Percentiles rank a stretch among this genome's conserved stretches.
Evolutionary conservation across 1,140 invertebrate genomes (phyloP).

Genomic region (Ceratina australensis): DNA sequence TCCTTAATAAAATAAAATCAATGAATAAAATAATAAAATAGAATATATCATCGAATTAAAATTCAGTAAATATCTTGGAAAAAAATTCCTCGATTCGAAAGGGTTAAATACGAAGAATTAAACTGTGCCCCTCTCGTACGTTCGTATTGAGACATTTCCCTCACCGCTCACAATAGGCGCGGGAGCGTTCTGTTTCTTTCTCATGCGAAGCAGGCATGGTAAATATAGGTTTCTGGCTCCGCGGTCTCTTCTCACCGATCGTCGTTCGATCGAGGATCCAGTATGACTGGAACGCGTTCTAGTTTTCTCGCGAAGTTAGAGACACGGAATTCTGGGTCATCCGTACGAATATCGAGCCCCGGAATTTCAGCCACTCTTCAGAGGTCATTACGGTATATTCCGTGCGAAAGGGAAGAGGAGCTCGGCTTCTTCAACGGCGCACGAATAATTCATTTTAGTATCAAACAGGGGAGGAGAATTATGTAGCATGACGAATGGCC

Average conservation of each 20-base stretch:
- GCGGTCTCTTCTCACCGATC: slow-evolving; percentile 47
- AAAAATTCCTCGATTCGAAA: no score
- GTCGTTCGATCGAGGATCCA: slow-evolving; percentile 34
- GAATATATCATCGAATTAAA: no score
- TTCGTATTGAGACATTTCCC: no score
- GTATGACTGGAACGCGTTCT: slow-evolving; percentile 49
- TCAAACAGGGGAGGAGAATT: slow-evolving; percentile 24
- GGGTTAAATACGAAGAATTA: no score
- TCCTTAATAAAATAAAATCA: no score
- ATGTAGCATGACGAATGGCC: slow-evolving; percentile 33
- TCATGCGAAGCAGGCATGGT: slow-evolving; percentile 33
- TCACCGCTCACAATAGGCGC: slow-evolving; percentile 37
- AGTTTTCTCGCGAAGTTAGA: slow-evolving; percentile 40
- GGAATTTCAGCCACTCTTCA: not conserved
- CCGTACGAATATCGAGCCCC: slow-evolving; percentile 38
- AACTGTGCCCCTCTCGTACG: no score
- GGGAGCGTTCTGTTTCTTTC: slow-evolving; percentile 17
- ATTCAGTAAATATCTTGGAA: no score
- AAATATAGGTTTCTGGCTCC: slow-evolving; percentile 55
- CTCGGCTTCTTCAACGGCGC: not conserved
- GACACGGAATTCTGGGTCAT: slow-evolving; percentile 46
- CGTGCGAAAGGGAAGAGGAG: not conserved
- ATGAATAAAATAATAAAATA: no score
- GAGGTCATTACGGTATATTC: not conserved
- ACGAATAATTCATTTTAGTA: slow-evolving; percentile 9